phyloP scores from a whole-genome alignment of 2,113 vertebrate genomes.

The Semnornis frantzii region DNA sequence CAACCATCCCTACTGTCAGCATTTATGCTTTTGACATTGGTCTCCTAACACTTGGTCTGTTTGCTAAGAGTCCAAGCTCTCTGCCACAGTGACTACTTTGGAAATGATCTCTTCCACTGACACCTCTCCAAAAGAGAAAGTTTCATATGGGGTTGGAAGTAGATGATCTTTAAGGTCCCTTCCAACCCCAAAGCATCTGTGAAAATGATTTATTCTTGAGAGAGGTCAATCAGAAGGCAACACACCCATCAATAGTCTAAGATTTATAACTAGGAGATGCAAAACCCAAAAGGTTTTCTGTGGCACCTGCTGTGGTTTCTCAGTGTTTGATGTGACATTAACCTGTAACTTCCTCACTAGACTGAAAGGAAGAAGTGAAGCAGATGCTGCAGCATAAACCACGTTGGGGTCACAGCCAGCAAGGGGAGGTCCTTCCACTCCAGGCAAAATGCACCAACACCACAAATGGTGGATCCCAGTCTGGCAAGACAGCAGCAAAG shows the following conservation, averaged over 20 bases:
- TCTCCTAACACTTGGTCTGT: background rate
- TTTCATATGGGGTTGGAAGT: background rate
- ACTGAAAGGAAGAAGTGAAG: background rate
- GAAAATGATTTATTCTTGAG: background rate
- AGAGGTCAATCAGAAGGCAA: background rate
- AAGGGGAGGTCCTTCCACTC: background rate
- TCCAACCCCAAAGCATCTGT: too few species aligned
- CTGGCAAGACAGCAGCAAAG: fast-evolving
- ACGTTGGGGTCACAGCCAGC: background rate
- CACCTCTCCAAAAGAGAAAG: background rate
- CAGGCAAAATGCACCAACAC: background rate
- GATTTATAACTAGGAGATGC: background rate
- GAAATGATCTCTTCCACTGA: background rate
- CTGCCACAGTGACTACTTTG: background rate
- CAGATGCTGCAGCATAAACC: background rate
- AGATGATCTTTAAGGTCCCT: too few species aligned
- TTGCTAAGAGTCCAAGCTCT: background rate
- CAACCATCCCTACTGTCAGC: background rate
- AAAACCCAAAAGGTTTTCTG: background rate
- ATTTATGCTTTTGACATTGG: background rate
- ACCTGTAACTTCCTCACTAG: background rate
- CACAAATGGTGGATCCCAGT: background rate
- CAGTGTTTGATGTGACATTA: fast-evolving
- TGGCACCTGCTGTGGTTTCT: background rate
- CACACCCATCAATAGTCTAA: fast-evolving